These are phyloP conservation scores for Trissolcus japonicus DNA, from an alignment of 2,888 invertebrate species.

Conservation along the genomic window DNA sequence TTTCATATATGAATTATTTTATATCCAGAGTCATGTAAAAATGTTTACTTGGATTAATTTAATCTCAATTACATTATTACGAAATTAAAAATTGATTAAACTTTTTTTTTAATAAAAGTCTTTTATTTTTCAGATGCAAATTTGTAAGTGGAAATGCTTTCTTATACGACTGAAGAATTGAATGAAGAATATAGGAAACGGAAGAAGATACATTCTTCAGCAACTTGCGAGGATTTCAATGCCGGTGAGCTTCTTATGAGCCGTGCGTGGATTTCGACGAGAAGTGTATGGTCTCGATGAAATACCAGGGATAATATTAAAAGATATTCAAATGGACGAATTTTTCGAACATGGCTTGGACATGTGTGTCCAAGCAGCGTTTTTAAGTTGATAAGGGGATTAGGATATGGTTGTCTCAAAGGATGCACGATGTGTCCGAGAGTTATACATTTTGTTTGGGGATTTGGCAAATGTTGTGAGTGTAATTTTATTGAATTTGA, in stretches of 20 bases:
- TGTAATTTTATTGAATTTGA: not conserved
- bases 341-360: slow-evolving; percentile 15
- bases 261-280: not conserved
- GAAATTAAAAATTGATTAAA: too few species aligned
- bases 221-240: slow-evolving; percentile 40
- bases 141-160: too few species aligned
- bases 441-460: slow-evolving; percentile 14
- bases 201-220: not conserved
- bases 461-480: slow-evolving; percentile 6
- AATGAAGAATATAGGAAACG: not conserved
- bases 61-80: too few species aligned
- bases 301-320: too few species aligned
- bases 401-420: slow-evolving; percentile 23
- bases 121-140: too few species aligned
- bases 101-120: too few species aligned
- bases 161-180: not conserved
- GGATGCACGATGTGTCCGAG: slow-evolving; percentile 9
- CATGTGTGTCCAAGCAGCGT: slow-evolving; percentile 19
- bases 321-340: not conserved
- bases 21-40: too few species aligned
- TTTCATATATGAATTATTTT: too few species aligned
- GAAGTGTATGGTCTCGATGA: slow-evolving; percentile 7
- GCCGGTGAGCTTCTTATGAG: slow-evolving; percentile 36
- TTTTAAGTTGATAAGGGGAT: slow-evolving; percentile 39
- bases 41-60: too few species aligned